Conservation (phyloP, 2,888 invertebrate genomes). For the Sussaba pulchella region DNA sequence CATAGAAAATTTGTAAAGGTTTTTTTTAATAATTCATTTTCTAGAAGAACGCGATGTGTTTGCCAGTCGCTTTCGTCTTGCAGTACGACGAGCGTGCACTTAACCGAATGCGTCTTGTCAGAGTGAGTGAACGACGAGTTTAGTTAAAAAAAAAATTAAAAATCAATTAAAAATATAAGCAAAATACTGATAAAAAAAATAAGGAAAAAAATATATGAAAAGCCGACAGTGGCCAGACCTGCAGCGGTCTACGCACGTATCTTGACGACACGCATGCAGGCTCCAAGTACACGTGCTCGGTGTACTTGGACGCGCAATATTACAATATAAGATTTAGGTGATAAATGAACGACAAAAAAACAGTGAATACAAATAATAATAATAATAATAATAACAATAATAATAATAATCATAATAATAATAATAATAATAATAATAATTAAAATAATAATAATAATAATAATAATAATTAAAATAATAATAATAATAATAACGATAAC, state of each 20-base stretch:
- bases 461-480: slow-evolving; percentile 28
- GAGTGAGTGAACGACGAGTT: slow-evolving; percentile 8
- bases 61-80: neutral
- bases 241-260: slow-evolving; percentile 2
- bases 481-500: slow-evolving; percentile 56
- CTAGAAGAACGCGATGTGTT: neutral
- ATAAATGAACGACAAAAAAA: slow-evolving; percentile 50
- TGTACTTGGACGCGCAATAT: slow-evolving; percentile 51
- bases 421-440: slow-evolving; percentile 65
- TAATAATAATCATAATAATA: slow-evolving; percentile 65
- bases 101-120: slow-evolving; percentile 52
- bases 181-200: neutral
- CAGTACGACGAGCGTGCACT: slow-evolving; percentile 19
- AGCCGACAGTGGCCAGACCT: slow-evolving; percentile 53
- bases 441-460: slow-evolving; percentile 56
- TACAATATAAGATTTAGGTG: slow-evolving; percentile 51
- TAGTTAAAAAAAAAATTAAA: slow-evolving; percentile 23
- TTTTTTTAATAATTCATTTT: slow-evolving; percentile 15
- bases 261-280: slow-evolving; percentile 10
- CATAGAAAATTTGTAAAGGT: neutral
- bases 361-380: no score
- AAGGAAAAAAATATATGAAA: slow-evolving; percentile 9
- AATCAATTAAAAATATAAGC: neutral
- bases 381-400: slow-evolving; percentile 7
- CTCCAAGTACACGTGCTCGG: slow-evolving; percentile 27